Evolutionary conservation across 2,888 invertebrate genomes (phyloP).

Genomic region (Tholera decimalis): DNA sequence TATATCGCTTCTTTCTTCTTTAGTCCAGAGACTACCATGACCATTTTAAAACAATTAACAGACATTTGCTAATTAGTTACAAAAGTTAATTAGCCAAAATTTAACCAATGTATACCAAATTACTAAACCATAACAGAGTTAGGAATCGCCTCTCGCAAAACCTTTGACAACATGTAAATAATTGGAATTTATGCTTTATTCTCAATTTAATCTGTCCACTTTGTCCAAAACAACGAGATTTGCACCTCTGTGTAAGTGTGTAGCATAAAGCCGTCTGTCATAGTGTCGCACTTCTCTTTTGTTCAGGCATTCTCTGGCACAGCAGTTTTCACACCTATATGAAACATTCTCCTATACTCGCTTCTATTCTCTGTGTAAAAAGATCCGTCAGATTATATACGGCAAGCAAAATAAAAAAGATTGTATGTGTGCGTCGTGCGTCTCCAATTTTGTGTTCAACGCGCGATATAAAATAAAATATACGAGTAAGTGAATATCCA

Average conservation of each 20-base stretch:
- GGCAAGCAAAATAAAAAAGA: slow-evolving; percentile 30
- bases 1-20: too few species aligned
- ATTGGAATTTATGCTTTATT: slow-evolving; percentile 44
- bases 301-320: background rate
- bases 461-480: slow-evolving; percentile 37
- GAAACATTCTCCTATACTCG: background rate
- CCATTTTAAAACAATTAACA: background rate
- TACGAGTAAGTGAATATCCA: slow-evolving; percentile 49
- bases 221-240: slow-evolving; percentile 34
- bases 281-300: too few species aligned
- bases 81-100: background rate
- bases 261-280: slow-evolving; percentile 25
- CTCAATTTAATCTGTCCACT: slow-evolving; percentile 18
- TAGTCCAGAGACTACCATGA: too few species aligned
- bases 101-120: slow-evolving; percentile 20
- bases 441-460: slow-evolving; percentile 32
- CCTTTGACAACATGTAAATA: slow-evolving; percentile 21
- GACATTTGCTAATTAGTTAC: slow-evolving; percentile 1
- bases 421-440: slow-evolving; percentile 23
- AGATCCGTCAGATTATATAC: slow-evolving; percentile 30
- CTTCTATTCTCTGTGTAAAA: slow-evolving; percentile 36
- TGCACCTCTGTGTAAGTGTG: slow-evolving; percentile 4
- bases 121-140: slow-evolving; percentile 24
- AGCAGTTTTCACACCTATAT: slow-evolving; percentile 15
- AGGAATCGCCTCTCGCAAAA: too few species aligned